Base-by-base conservation (phyloP, 1,140 invertebrate genomes). In the Augochlora pura region DNA sequence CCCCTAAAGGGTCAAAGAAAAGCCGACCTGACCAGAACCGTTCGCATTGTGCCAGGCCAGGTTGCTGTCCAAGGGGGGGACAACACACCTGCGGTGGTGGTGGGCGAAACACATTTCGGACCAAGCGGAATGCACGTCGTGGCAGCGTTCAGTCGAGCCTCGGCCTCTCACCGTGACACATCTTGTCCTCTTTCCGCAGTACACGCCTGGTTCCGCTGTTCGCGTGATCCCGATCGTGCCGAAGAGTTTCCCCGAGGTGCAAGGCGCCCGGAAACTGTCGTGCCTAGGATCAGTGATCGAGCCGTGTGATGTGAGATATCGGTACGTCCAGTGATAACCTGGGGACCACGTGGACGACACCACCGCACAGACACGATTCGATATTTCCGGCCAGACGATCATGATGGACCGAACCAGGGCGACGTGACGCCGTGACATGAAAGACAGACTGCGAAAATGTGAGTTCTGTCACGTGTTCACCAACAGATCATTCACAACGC, bases 81-180 rank as follows among this genome's bases (percentile, higher is more conserved):
- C 23, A 16, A 32, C 32, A 32, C 32, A 67, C 23, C 39, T 78
- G 80, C 4, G 32, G 87, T 32, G 32, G 87, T 88, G 87, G 89
- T 87, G 88, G 90, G 88, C 79, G 87, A 59, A 87, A 87, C 88
- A 87, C 88, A 88, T 87, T 87, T 86, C 86, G 86, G 88, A 82
- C 85, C 83, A 87, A 87, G 86, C 85, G 88, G 65, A 90, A 89
- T 91, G 88, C 86, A 59, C 82, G 71, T 83, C 86, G 79, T 84
- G 85, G 78, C 39, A 10, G 54, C 67, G 71, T 76, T 68, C 90
- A 92, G 91, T 91, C 87, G 89, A 86, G 90, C 83, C 88, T 86
- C 89, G 87, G 90, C 90, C 90, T 91, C 90, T 91, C 91, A 90
- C 90, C 90, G 89, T 60, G 85, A 73, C 80, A 85, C 85, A 76